These are phyloP conservation scores for Tupaia tana DNA, from an alignment of 2,113 vertebrate genomes.

Conservation along the genomic window DNA sequence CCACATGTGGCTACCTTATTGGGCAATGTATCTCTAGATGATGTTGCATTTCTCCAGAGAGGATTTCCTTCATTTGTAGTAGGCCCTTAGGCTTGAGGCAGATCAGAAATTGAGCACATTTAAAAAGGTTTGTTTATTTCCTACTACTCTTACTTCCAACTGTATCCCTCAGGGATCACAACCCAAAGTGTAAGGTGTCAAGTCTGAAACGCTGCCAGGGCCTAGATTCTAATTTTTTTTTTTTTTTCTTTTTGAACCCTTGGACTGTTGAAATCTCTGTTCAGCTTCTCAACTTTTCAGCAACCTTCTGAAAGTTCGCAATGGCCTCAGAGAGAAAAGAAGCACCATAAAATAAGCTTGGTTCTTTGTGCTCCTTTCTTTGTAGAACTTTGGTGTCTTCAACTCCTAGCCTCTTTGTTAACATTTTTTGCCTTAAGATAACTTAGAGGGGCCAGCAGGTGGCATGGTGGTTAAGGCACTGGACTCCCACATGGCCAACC, in stretches of 20 bases:
- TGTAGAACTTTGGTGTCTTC: neutral
- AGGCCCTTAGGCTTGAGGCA: too few species aligned
- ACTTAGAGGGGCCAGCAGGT: neutral
- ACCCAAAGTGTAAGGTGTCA: rapidly evolving
- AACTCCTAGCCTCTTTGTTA: neutral
- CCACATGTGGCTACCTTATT: neutral
- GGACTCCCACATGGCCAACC: too few species aligned
- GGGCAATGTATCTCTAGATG: neutral
- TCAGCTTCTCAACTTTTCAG: neutral
- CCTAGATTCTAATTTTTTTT: too few species aligned
- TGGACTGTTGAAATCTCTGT: neutral
- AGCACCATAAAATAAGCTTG: too few species aligned
- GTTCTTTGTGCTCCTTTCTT: rapidly evolving
- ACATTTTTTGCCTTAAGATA: neutral
- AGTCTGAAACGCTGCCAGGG: neutral
- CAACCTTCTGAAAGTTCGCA: neutral
- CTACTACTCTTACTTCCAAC: too few species aligned
- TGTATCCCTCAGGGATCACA: too few species aligned
- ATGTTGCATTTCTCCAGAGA: rapidly evolving
- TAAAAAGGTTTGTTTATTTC: neutral
- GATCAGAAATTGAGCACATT: neutral
- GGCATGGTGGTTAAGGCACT: too few species aligned
- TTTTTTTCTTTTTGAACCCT: neutral
- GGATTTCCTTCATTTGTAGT: neutral
- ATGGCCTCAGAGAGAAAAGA: neutral